phyloP scores from a whole-genome alignment of 2,888 invertebrate genomes.

The Eulithis prunata region DNA sequence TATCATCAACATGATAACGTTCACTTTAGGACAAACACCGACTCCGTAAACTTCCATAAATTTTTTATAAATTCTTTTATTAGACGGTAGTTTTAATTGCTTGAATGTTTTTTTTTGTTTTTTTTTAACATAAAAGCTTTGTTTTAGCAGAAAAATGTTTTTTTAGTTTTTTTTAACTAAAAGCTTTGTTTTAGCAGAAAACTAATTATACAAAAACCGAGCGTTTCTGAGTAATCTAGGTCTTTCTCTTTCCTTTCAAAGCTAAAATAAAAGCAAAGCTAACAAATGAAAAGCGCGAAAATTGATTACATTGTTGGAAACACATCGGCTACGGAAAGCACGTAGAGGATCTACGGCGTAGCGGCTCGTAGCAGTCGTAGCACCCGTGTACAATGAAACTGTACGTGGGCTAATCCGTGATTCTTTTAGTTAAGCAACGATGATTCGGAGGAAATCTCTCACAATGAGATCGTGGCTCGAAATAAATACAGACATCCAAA shows the following conservation, averaged over 20 bases:
- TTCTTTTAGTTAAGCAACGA: slow-evolving; percentile 10
- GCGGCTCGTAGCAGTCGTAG: slow-evolving; percentile 28
- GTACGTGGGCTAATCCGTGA: slow-evolving; percentile 19
- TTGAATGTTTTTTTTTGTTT: too few relatives aligned
- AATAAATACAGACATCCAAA: too few relatives aligned
- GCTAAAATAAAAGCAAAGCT: slow-evolving; percentile 5
- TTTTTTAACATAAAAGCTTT: too few relatives aligned
- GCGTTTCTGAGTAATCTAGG: background rate
- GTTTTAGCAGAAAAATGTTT: too few relatives aligned
- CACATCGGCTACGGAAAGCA: slow-evolving; percentile 30
- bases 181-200: background rate
- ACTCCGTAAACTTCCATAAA: too few relatives aligned
- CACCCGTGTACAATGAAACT: slow-evolving; percentile 21
- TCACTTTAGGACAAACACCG: too few relatives aligned
- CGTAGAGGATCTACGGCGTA: slow-evolving; percentile 42
- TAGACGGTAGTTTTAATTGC: too few relatives aligned
- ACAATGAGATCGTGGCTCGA: too few relatives aligned
- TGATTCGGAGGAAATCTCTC: background rate
- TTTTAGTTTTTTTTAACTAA: too few relatives aligned
- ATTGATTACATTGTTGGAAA: slow-evolving; percentile 24
- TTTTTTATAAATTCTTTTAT: too few relatives aligned
- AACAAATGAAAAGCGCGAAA: slow-evolving; percentile 18
- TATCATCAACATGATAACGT: too few relatives aligned
- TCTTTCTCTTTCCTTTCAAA: slow-evolving; percentile 3
- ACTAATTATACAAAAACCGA: background rate